phyloP scores from a whole-genome alignment of 64 coral and sea anemone genomes.

The Hydrozoanthus tunicans region DNA sequence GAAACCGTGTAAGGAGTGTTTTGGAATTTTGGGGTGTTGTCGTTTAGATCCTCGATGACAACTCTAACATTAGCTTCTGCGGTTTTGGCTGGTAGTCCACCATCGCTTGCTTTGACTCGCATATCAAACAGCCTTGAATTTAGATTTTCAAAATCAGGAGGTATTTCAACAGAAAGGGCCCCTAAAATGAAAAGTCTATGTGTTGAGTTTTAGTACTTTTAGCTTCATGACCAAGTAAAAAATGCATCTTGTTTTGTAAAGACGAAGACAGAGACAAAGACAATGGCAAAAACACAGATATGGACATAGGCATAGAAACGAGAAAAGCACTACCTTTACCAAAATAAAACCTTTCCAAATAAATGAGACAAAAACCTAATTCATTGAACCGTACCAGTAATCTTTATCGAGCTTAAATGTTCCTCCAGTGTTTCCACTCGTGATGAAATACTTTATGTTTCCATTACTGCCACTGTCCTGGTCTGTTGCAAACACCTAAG shows the following conservation, averaged over 20 bases:
- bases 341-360: no score
- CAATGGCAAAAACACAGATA: no score
- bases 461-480: background rate
- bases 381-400: background rate
- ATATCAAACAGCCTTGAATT: constrained; percentile 35
- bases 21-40: constrained; percentile 71
- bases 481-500: background rate
- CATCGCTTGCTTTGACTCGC: constrained; percentile 18
- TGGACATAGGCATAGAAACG: no score
- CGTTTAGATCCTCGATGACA: constrained; percentile 74
- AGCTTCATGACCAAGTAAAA: no score
- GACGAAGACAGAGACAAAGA: no score
- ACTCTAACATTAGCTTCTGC: constrained; percentile 21
- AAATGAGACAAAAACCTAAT: no score
- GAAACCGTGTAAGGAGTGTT: constrained; percentile 42
- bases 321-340: no score
- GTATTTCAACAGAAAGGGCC: background rate
- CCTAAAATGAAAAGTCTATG: background rate
- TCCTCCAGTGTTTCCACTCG: background rate
- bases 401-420: background rate
- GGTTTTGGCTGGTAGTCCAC: background rate
- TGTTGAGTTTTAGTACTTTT: background rate
- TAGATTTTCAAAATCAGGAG: constrained; percentile 41
- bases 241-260: no score
- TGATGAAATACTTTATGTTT: background rate